Evolutionary conservation across 2,113 vertebrate genomes (phyloP).

Genomic region (Tenebrosternarchus preto): DNA sequence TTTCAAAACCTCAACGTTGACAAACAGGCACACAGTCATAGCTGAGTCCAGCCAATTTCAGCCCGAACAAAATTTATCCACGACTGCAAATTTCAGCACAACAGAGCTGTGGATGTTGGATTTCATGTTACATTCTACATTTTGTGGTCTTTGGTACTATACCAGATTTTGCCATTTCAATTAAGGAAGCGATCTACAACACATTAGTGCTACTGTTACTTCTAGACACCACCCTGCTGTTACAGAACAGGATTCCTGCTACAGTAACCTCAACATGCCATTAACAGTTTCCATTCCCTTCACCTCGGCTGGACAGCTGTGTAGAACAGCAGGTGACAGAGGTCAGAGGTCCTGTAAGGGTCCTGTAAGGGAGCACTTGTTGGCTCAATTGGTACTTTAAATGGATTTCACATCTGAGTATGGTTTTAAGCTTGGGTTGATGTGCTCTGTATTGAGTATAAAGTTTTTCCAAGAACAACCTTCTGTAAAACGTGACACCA

Average conservation of each 20-base stretch:
- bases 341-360: constrained; percentile 1
- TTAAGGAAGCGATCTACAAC: background rate
- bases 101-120: background rate
- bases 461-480: background rate
- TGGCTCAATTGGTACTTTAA: background rate
- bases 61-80: background rate
- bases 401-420: background rate
- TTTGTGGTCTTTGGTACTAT: too few species aligned
- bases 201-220: background rate
- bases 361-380: background rate
- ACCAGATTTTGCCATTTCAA: too few species aligned
- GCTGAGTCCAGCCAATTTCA: background rate
- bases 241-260: background rate
- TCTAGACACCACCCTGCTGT: background rate
- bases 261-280: background rate
- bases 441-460: background rate
- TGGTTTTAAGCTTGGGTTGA: background rate
- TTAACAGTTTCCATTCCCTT: background rate
- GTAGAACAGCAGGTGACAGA: background rate
- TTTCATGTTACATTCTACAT: background rate
- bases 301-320: background rate
- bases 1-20: background rate
- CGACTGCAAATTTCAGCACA: background rate
- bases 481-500: background rate
- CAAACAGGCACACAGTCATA: background rate